Conservation (phyloP, 1,140 invertebrate genomes). For the Mya arenaria region DNA sequence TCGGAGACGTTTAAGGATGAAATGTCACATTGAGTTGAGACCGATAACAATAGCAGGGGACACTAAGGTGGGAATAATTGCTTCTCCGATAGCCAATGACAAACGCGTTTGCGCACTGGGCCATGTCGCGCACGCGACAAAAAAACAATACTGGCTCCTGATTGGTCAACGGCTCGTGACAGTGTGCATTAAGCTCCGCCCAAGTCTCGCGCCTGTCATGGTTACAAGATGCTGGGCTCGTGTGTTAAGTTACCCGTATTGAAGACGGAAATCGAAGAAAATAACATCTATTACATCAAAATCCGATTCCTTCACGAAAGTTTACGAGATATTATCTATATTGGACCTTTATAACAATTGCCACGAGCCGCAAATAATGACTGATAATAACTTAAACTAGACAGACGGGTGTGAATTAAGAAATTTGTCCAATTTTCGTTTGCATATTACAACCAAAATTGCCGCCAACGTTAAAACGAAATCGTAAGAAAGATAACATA, state of each 20-base stretch:
- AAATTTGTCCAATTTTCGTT: neutral
- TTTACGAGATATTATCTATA: constrained; percentile 8
- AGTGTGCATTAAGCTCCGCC: constrained; percentile 18
- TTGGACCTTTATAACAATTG: constrained; percentile 13
- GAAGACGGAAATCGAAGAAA: neutral
- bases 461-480: no score
- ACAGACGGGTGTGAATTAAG: constrained; percentile 33
- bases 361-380: no score
- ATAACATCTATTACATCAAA: constrained; percentile 44
- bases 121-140: constrained; percentile 54
- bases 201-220: neutral
- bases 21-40: constrained; percentile 53
- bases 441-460: neutral
- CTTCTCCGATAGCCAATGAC: constrained; percentile 41
- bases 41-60: constrained; percentile 52
- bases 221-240: no score
- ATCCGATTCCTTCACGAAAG: constrained; percentile 8
- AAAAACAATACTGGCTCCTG: constrained; percentile 45
- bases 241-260: neutral
- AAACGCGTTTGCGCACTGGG: constrained; percentile 38
- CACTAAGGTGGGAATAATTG: constrained; percentile 54
- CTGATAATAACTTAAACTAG: neutral
- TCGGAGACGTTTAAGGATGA: constrained; percentile 30
- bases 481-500: no score
- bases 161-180: constrained; percentile 53